A percentile compares a stretch with the other conserved stretches of the same genome.
These are phyloP conservation scores for Brenthis daphne DNA, from an alignment of 2,888 invertebrate genomes.

Conservation along the genomic window DNA sequence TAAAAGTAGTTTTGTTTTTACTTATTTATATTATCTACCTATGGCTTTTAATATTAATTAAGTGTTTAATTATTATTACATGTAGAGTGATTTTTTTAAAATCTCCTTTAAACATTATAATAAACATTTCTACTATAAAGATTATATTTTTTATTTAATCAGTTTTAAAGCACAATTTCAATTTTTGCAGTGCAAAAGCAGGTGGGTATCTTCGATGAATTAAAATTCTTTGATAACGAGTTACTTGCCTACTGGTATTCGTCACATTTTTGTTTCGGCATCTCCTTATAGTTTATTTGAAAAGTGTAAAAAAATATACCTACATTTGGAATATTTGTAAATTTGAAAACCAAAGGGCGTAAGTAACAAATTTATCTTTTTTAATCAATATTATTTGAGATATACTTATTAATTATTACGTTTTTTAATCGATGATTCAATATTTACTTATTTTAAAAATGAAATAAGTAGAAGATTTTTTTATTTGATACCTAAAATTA, in stretches of 20 bases:
- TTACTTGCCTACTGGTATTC: conserved; percentile 42
- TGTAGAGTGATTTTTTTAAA: too few relatives aligned
- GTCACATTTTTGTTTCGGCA: conserved; percentile 39
- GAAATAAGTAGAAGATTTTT: background rate
- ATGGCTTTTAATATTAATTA: background rate
- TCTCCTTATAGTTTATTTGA: conserved; percentile 42
- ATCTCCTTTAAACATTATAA: too few relatives aligned
- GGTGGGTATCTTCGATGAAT: conserved; percentile 52
- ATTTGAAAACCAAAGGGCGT: too few relatives aligned
- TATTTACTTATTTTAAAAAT: background rate
- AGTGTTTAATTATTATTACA: too few relatives aligned
- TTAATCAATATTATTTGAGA: too few relatives aligned
- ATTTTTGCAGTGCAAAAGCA: conserved; percentile 69
- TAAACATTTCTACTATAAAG: too few relatives aligned
- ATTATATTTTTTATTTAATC: too few relatives aligned
- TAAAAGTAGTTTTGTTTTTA: background rate
- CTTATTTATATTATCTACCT: background rate
- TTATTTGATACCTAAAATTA: too few relatives aligned
- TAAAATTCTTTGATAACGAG: conserved; percentile 66
- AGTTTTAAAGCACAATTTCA: conserved; percentile 46
- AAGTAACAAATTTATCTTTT: too few relatives aligned
- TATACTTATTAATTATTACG: too few relatives aligned
- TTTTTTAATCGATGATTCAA: conserved; percentile 1
- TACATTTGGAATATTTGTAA: conserved; percentile 18
- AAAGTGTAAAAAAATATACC: conserved; percentile 42